phyloP scores from a whole-genome alignment of 2,888 invertebrate genomes.

The Amphipoea lucens region DNA sequence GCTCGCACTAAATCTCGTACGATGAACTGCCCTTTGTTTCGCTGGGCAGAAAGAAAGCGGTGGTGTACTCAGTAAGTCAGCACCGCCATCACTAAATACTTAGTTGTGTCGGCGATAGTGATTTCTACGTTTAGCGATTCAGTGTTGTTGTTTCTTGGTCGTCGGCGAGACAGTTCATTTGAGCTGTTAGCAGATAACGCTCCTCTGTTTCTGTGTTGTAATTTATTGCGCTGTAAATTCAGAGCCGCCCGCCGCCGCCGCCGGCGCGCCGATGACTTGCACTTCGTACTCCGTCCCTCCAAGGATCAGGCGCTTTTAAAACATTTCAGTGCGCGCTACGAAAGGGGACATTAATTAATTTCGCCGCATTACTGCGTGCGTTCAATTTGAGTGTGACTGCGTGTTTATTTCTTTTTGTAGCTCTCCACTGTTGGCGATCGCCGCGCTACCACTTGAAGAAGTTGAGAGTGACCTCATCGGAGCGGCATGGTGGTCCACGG shows the following conservation, averaged over 20 bases:
- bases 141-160: constrained; percentile 72
- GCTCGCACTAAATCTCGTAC: constrained; percentile 72
- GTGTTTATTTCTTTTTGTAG: constrained; percentile 74
- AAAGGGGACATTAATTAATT: constrained; percentile 88
- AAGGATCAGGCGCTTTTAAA: constrained; percentile 80
- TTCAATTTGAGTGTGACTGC: constrained; percentile 81
- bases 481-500: too few species aligned
- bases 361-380: constrained; percentile 79
- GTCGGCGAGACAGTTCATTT: constrained; percentile 84
- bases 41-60: constrained; percentile 66
- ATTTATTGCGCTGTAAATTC: constrained; percentile 88
- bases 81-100: constrained; percentile 62
- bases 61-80: constrained; percentile 47
- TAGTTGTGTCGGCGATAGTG: constrained; percentile 61
- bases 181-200: constrained; percentile 85
- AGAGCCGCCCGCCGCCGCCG: constrained; percentile 59
- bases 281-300: constrained; percentile 74
- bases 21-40: constrained; percentile 72
- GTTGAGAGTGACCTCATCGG: too few species aligned
- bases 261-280: constrained; percentile 85
- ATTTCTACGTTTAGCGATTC: constrained; percentile 72
- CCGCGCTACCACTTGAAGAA: too few species aligned
- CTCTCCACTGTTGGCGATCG: too few species aligned
- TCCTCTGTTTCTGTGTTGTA: constrained; percentile 80
- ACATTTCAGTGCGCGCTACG: constrained; percentile 77